Conservation (phyloP, 2,888 invertebrate genomes). For the Brachylomia viminalis region DNA sequence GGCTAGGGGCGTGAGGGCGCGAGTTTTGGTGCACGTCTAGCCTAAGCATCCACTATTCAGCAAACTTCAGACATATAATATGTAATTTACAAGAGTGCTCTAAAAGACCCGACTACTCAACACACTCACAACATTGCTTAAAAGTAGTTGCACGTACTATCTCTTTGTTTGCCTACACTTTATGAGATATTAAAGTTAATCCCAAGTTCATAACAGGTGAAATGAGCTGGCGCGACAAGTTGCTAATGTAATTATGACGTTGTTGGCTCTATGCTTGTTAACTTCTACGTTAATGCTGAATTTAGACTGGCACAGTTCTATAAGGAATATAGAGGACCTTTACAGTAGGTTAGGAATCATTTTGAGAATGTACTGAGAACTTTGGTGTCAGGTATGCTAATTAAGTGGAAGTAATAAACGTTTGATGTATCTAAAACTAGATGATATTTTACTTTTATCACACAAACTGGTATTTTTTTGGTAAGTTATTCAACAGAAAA, state of each 20-base stretch:
- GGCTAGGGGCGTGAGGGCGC: too few relatives aligned
- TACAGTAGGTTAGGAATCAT: conserved; percentile 14
- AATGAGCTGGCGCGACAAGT: conserved; percentile 34
- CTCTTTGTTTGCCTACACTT: conserved; percentile 1
- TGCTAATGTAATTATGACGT: conserved; percentile 35
- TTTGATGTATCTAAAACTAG: not conserved
- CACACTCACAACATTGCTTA: not conserved
- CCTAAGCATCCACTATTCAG: not conserved
- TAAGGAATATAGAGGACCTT: conserved; percentile 23
- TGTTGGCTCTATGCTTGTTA: conserved; percentile 37
- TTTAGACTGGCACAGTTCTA: conserved; percentile 25
- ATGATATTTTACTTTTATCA: not conserved
- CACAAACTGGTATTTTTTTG: not conserved
- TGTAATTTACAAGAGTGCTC: not conserved
- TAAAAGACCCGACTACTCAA: not conserved
- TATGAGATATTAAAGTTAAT: conserved; percentile 42
- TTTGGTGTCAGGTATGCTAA: not conserved
- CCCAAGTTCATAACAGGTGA: conserved; percentile 21
- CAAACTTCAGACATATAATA: not conserved
- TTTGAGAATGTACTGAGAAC: not conserved
- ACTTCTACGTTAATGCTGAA: conserved; percentile 28
- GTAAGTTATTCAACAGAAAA: not conserved
- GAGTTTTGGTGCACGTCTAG: too few relatives aligned
- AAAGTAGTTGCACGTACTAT: not conserved
- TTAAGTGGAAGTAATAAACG: not conserved